These are phyloP conservation scores for Tholera decimalis DNA, from an alignment of 2,888 invertebrate genomes.

Conservation along the genomic window DNA sequence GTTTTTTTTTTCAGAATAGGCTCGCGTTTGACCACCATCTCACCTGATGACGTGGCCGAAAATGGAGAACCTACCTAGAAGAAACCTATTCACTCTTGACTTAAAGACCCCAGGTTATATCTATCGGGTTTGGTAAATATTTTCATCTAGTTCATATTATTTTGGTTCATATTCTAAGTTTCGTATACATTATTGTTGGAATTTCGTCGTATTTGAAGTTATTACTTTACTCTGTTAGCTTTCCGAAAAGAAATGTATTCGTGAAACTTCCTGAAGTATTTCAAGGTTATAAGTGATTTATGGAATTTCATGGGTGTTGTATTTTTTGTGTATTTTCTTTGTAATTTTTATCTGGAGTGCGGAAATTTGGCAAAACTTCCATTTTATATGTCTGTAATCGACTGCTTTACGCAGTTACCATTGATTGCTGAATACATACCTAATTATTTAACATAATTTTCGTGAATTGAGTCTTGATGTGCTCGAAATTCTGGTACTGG, in stretches of 20 bases:
- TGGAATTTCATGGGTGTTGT: slow-evolving; percentile 16
- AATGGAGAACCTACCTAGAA: no score
- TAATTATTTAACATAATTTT: no score
- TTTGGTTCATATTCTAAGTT: no score
- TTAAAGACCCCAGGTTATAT: no score
- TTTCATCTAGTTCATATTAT: no score
- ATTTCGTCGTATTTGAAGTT: slow-evolving; percentile 2
- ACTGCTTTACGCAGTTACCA: slow-evolving; percentile 8
- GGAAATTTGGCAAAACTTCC: slow-evolving; percentile 31
- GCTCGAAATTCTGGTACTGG: not conserved
- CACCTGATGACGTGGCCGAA: no score
- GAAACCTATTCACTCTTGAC: no score
- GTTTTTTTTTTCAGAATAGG: no score
- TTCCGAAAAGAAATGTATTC: slow-evolving; percentile 39
- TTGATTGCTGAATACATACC: not conserved
- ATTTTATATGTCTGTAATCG: not conserved
- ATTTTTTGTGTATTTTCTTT: slow-evolving; percentile 26
- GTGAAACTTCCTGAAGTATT: slow-evolving; percentile 34
- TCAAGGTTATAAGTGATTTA: slow-evolving; percentile 51
- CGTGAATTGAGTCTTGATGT: not conserved
- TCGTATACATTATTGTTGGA: slow-evolving; percentile 29
- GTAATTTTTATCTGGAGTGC: slow-evolving; percentile 6
- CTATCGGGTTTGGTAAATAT: no score
- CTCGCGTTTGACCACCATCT: no score
- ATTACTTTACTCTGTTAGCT: not conserved